A percentile compares a stretch with the other conserved stretches of the same genome.
Conservation (phyloP, 1,140 invertebrate genomes). For the Pseudomyrmex pallidus region DNA sequence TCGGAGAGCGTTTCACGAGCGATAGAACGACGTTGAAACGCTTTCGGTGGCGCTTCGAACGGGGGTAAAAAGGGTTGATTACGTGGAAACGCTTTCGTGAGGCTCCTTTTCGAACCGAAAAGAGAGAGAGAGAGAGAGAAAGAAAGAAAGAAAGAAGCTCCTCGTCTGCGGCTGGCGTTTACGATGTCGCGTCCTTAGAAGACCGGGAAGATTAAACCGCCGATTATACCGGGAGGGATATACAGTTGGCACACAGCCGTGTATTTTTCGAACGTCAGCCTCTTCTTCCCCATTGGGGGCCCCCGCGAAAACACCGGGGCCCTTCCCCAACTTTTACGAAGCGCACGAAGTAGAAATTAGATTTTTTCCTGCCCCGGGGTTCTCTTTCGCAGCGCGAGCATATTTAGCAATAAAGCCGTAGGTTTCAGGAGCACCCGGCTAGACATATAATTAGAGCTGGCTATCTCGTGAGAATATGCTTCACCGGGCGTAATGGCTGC, state of each 20-base stretch:
- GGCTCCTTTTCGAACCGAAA: conserved; percentile 6
- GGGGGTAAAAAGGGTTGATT: conserved; percentile 28
- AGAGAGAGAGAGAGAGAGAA: too few relatives aligned
- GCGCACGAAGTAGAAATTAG: conserved; percentile 76
- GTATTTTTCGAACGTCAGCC: conserved; percentile 41
- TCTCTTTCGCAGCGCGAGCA: conserved; percentile 57
- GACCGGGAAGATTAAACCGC: conserved; percentile 33
- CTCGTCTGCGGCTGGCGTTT: conserved; percentile 6
- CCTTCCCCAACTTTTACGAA: conserved; percentile 60
- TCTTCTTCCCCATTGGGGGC: background rate
- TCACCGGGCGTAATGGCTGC: conserved; percentile 78
- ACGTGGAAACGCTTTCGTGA: conserved; percentile 34
- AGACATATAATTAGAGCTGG: conserved; percentile 83
- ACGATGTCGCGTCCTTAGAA: conserved; percentile 38
- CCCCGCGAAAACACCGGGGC: conserved; percentile 42
- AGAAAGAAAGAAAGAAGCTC: background rate
- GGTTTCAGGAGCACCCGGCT: conserved; percentile 81
- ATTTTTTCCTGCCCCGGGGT: conserved; percentile 70
- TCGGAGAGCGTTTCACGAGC: background rate
- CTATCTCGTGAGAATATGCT: conserved; percentile 83
- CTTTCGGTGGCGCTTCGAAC: background rate
- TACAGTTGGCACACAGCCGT: conserved; percentile 14
- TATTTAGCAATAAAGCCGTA: conserved; percentile 82
- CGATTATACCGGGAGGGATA: conserved; percentile 29
- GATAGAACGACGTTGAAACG: background rate